Percentiles rank a stretch among this genome's conserved stretches.
phyloP scores from a whole-genome alignment of 2,113 vertebrate genomes.

The Neoarius graeffei region DNA sequence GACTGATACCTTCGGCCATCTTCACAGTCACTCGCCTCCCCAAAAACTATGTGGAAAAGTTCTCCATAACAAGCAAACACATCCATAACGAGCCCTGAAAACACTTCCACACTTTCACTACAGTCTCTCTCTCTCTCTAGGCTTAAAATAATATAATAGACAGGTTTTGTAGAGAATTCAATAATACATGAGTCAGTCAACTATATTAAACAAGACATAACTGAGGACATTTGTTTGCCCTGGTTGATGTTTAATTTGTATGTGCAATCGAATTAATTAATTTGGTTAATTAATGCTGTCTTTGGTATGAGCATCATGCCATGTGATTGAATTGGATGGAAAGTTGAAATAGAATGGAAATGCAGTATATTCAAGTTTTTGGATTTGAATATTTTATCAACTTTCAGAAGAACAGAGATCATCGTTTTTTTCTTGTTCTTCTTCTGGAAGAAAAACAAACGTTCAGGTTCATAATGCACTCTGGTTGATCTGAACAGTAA shows the following conservation, averaged over 20 bases:
- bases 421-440: no score
- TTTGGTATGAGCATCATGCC: neutral
- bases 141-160: neutral
- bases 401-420: no score
- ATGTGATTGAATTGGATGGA: neutral
- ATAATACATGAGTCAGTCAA: neutral
- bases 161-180: neutral
- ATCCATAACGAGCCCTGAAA: slow-evolving; percentile 13
- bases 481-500: neutral
- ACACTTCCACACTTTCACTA: neutral
- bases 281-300: no score
- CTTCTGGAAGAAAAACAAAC: no score
- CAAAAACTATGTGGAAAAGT: slow-evolving; percentile 14
- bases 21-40: slow-evolving; percentile 21
- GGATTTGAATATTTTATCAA: neutral
- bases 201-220: neutral
- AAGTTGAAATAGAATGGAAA: neutral
- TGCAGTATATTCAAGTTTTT: neutral
- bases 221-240: neutral
- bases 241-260: neutral
- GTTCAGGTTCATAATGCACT: neutral
- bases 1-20: slow-evolving; percentile 44
- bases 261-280: neutral
- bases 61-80: slow-evolving; percentile 13
- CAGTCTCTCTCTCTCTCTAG: neutral